Evolutionary conservation across 92 coral and sea anemone genomes (phyloP).

Genomic region (Palythoa grandiflora): DNA sequence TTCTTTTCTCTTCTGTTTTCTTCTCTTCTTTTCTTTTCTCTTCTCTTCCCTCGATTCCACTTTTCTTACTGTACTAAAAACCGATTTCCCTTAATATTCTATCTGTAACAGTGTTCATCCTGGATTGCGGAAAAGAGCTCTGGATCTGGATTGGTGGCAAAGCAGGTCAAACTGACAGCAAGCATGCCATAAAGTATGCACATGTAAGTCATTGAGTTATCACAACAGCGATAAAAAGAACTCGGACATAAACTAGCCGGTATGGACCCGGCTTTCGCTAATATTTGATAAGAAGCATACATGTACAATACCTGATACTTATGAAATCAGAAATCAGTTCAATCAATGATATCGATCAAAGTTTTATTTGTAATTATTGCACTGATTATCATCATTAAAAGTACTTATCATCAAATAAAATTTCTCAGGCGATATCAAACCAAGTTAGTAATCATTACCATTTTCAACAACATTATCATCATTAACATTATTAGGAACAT

Average conservation of each 20-base stretch:
- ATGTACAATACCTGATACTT: not conserved
- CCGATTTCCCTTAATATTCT: too few relatives aligned
- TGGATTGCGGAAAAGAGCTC: slow-evolving; percentile 36
- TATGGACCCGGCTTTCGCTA: not conserved
- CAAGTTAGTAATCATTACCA: not conserved
- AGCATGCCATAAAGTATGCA: not conserved
- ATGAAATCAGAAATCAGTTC: too few relatives aligned
- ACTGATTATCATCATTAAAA: too few relatives aligned
- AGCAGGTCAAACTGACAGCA: slow-evolving; percentile 2
- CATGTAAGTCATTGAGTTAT: not conserved
- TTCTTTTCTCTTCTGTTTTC: too few relatives aligned
- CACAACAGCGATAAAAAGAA: not conserved
- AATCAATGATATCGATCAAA: too few relatives aligned
- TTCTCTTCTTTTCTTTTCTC: too few relatives aligned
- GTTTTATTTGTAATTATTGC: too few relatives aligned
- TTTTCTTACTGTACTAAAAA: not conserved
- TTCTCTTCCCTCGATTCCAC: not conserved
- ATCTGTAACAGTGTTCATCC: slow-evolving; percentile 2
- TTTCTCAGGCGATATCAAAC: not conserved
- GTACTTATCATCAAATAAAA: not conserved
- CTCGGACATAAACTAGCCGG: not conserved
- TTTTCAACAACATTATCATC: not conserved
- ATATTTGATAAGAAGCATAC: not conserved
- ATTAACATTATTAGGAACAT: not conserved
- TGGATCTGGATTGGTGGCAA: slow-evolving; percentile 33